These are phyloP conservation scores for Sebastes minor DNA, from an alignment of 2,797 vertebrate genomes.

Conservation along the genomic window DNA sequence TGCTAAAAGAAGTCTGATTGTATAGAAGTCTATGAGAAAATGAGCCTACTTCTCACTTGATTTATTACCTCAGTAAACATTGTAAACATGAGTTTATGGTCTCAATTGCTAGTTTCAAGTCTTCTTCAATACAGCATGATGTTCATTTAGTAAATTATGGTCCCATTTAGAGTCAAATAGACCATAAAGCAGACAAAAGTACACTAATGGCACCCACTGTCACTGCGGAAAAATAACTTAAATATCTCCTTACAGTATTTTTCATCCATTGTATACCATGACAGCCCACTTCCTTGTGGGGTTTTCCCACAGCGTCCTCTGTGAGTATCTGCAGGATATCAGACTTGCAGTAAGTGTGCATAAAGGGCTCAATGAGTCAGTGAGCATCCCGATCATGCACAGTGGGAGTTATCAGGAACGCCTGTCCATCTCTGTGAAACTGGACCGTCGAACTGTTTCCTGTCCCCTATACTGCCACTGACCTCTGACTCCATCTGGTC, in stretches of 20 bases:
- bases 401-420: neutral
- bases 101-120: rapidly evolving
- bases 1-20: too few species aligned
- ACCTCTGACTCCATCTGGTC: constrained; percentile 4
- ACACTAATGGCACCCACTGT: too few species aligned
- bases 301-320: neutral
- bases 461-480: constrained; percentile 15
- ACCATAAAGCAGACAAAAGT: too few species aligned
- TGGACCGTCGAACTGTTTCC: neutral
- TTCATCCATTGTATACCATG: neutral
- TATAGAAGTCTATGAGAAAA: too few species aligned
- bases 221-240: too few species aligned
- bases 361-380: neutral
- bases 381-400: neutral
- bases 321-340: neutral
- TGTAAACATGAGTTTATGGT: too few species aligned
- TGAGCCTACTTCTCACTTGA: too few species aligned
- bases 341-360: neutral
- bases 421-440: neutral
- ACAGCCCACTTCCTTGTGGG: neutral
- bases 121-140: too few species aligned
- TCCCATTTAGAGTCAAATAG: too few species aligned
- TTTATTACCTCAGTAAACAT: too few species aligned
- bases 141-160: too few species aligned
- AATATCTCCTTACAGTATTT: neutral